Evolutionary conservation across 1,140 invertebrate species (phyloP).

Genomic region (Zaprionus taronus): DNA sequence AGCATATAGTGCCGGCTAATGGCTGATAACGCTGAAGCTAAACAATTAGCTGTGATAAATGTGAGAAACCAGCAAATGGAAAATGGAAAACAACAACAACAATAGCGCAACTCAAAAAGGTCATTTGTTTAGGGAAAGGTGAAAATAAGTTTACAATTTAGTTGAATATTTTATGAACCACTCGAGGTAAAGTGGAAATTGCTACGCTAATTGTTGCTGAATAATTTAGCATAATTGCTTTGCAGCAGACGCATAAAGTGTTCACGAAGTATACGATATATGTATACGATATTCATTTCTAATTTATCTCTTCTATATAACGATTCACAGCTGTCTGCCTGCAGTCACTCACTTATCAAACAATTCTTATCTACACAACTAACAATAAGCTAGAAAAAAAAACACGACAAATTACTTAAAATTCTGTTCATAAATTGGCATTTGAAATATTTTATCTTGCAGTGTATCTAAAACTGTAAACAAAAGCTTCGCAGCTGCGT

Average conservation of each 20-base stretch:
- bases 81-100: background rate
- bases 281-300: background rate
- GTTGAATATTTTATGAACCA: background rate
- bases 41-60: constrained; percentile 46
- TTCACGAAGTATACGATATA: no score
- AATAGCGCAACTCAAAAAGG: background rate
- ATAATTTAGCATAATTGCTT: background rate
- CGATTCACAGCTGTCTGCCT: constrained; percentile 17
- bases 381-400: background rate
- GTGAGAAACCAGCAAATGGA: constrained; percentile 18
- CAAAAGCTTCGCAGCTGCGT: constrained; percentile 7
- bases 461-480: constrained; percentile 24
- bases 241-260: background rate
- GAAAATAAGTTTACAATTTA: constrained; percentile 9
- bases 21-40: constrained; percentile 32
- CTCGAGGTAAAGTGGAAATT: background rate
- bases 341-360: constrained; percentile 12
- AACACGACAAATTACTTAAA: constrained; percentile 48
- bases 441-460: constrained; percentile 16
- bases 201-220: background rate
- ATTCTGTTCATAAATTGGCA: constrained; percentile 26
- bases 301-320: background rate
- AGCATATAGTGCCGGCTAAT: constrained; percentile 13
- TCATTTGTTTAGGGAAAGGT: background rate
- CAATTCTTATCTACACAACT: constrained; percentile 11